These are phyloP conservation scores for Fregata magnificens DNA, from an alignment of 2,113 vertebrate genomes.

Conservation along the genomic window DNA sequence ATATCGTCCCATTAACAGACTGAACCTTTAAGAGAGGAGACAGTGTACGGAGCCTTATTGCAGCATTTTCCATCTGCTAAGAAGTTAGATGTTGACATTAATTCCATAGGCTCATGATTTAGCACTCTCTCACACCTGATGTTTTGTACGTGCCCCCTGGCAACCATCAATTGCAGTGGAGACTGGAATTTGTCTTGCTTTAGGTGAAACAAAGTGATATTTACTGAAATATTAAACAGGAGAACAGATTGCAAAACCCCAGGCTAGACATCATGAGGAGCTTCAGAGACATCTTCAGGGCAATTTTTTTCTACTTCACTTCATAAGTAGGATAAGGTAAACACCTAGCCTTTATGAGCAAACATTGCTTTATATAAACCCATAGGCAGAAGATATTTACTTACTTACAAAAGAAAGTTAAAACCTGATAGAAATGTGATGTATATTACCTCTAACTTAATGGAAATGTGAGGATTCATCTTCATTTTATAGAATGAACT, in stretches of 20 bases:
- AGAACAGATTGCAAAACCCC: conserved; percentile 75
- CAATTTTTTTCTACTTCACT: conserved; percentile 67
- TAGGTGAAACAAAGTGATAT: conserved; percentile 74
- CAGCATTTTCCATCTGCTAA: conserved; percentile 54
- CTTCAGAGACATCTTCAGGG: conserved; percentile 66
- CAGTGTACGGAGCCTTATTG: not conserved
- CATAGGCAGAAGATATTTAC: conserved; percentile 32
- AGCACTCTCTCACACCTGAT: conserved; percentile 65
- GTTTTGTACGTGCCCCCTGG: conserved; percentile 20
- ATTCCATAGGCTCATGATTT: conserved; percentile 62
- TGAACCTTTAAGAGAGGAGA: not conserved
- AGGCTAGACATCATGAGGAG: conserved; percentile 64
- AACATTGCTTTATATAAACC: conserved; percentile 57
- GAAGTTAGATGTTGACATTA: conserved; percentile 40
- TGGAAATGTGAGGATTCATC: not conserved
- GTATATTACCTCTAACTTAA: not conserved
- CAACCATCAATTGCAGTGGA: conserved; percentile 58
- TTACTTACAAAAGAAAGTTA: conserved; percentile 31
- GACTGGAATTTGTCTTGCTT: conserved; percentile 72
- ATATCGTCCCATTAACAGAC: not conserved
- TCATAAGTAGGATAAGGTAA: conserved; percentile 74
- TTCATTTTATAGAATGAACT: not conserved
- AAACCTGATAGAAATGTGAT: not conserved
- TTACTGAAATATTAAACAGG: conserved; percentile 74
- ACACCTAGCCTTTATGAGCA: conserved; percentile 61